These are phyloP conservation scores for Encarsia formosa DNA, from an alignment of 2,888 invertebrate genomes.

Conservation along the genomic window DNA sequence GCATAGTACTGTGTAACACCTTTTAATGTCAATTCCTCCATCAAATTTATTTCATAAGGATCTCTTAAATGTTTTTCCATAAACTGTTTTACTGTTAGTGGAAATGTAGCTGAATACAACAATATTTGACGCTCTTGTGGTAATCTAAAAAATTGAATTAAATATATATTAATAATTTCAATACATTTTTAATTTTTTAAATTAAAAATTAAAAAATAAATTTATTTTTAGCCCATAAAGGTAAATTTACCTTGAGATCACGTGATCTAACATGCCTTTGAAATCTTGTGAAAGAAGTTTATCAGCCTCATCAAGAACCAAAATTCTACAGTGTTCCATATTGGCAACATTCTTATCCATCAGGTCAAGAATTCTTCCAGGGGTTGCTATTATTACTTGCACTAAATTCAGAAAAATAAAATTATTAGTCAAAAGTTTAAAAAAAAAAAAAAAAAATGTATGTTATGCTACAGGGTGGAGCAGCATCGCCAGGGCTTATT, in stretches of 20 bases:
- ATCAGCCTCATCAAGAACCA: slow-evolving; percentile 98
- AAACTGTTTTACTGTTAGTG: slow-evolving; percentile 95
- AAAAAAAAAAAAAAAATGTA: too few relatives aligned
- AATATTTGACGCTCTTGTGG: slow-evolving; percentile 95
- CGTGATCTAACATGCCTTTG: slow-evolving; percentile 97
- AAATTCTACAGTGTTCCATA: slow-evolving; percentile 92
- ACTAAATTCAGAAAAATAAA: too few relatives aligned
- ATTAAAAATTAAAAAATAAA: background rate
- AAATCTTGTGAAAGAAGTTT: slow-evolving; percentile 99
- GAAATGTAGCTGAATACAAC: slow-evolving; percentile 98
- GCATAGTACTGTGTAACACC: slow-evolving; percentile 99
- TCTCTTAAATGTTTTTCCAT: slow-evolving; percentile 96
- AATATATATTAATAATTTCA: background rate
- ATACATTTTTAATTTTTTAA: background rate
- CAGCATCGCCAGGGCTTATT: too few relatives aligned
- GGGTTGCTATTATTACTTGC: slow-evolving; percentile 98
- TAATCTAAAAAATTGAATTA: slow-evolving; percentile 67
- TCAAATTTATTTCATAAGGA: slow-evolving; percentile 99
- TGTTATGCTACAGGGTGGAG: too few relatives aligned
- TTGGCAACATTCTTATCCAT: slow-evolving; percentile 96
- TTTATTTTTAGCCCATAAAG: too few relatives aligned
- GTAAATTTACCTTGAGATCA: slow-evolving; percentile 69
- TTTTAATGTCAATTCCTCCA: slow-evolving; percentile 98
- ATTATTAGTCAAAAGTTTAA: too few relatives aligned
- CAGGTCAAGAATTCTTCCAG: slow-evolving; percentile 97